These are phyloP conservation scores for Linyphia triangularis DNA, from an alignment of 2,888 invertebrate species.

Conservation along the genomic window DNA sequence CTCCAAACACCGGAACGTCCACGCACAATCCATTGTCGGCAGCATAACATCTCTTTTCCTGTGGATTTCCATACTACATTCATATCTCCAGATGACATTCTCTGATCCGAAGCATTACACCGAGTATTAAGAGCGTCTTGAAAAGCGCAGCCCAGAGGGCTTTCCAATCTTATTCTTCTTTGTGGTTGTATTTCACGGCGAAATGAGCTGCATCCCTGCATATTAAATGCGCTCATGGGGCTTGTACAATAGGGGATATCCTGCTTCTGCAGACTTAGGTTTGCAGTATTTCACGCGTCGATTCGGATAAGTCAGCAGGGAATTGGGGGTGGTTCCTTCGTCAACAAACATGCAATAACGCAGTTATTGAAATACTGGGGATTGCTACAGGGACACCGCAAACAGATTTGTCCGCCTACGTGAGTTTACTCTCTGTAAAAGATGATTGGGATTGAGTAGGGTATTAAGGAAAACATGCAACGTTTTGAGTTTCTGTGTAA, in stretches of 20 bases:
- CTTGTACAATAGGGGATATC: not conserved
- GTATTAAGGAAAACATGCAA: too few relatives aligned
- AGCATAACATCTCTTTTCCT: slow-evolving; percentile 48
- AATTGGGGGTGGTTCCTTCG: not conserved
- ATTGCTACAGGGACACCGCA: too few relatives aligned
- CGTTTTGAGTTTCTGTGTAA: too few relatives aligned
- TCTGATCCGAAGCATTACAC: slow-evolving; percentile 50
- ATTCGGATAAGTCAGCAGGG: slow-evolving; percentile 9
- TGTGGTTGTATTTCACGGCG: slow-evolving; percentile 57
- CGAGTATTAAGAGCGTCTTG: slow-evolving; percentile 45
- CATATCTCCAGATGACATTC: slow-evolving; percentile 54
- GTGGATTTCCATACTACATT: slow-evolving; percentile 24
- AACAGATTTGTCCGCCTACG: too few relatives aligned
- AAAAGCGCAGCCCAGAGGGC: slow-evolving; percentile 48
- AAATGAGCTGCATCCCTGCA: slow-evolving; percentile 47
- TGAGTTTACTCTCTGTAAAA: too few relatives aligned
- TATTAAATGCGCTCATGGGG: slow-evolving; percentile 53
- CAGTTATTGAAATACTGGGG: too few relatives aligned
- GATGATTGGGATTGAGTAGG: too few relatives aligned
- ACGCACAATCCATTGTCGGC: slow-evolving; percentile 27
- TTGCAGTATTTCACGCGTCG: slow-evolving; percentile 56
- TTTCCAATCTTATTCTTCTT: slow-evolving; percentile 27
- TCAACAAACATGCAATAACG: not conserved
- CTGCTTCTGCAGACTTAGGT: not conserved
- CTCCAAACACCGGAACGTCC: slow-evolving; percentile 48